Evolutionary conservation across 2,888 invertebrate genomes (phyloP).

Genomic region (Stomorhina lunata): DNA sequence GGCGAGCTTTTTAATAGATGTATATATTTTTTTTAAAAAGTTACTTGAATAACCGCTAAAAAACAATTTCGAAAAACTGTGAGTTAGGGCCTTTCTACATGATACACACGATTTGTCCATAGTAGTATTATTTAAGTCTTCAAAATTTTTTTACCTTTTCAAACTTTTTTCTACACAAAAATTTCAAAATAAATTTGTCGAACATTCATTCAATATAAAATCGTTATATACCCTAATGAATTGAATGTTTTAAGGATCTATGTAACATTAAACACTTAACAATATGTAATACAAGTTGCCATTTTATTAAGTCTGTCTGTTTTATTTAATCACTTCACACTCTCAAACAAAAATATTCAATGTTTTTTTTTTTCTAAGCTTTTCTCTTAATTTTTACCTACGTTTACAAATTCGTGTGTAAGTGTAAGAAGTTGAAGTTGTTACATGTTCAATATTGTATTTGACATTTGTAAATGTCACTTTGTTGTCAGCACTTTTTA

Average conservation of each 20-base stretch:
- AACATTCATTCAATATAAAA: too few relatives aligned
- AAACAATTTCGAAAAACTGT: too few relatives aligned
- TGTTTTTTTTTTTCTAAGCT: neutral
- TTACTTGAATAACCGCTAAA: too few relatives aligned
- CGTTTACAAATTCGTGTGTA: constrained; percentile 52
- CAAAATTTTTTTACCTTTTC: too few relatives aligned
- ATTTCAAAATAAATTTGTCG: too few relatives aligned
- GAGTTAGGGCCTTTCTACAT: too few relatives aligned
- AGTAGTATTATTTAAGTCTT: too few relatives aligned
- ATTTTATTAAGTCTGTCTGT: constrained; percentile 57
- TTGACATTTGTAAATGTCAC: constrained; percentile 70
- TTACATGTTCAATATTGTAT: constrained; percentile 69
- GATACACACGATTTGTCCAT: too few relatives aligned
- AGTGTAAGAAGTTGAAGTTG: constrained; percentile 58
- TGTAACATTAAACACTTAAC: neutral
- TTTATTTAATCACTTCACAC: neutral
- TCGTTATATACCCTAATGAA: constrained; percentile 21
- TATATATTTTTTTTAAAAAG: too few relatives aligned
- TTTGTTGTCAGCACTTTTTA: constrained; percentile 70
- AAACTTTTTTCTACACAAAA: too few relatives aligned
- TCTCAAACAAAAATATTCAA: neutral
- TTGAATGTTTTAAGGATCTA: constrained; percentile 7
- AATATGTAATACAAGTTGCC: constrained; percentile 39
- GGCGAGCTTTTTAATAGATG: too few relatives aligned
- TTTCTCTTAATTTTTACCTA: constrained; percentile 3